Evolutionary conservation across 2,113 vertebrate genomes (phyloP).

Genomic region (Trinectes maculatus): DNA sequence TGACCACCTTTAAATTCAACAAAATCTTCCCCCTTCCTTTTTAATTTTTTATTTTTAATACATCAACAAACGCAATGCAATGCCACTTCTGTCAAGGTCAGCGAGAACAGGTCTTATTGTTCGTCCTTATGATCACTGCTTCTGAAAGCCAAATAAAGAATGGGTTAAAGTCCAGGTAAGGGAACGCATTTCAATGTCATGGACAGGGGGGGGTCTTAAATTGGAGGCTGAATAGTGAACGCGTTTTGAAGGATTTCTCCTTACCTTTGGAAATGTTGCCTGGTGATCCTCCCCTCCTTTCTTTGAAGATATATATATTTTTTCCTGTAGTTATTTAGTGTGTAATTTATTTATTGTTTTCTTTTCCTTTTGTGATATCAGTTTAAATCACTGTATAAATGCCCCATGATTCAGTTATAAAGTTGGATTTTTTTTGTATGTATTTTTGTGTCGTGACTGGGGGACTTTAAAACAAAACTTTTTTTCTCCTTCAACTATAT

Average conservation of each 20-base stretch:
- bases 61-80: conserved; percentile 27
- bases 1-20: conserved; percentile 37
- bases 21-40: not conserved
- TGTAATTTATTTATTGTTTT: conserved; percentile 81
- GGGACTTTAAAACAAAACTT: conserved; percentile 48
- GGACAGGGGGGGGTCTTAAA: conserved; percentile 60
- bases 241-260: conserved; percentile 72
- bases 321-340: conserved; percentile 58
- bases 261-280: conserved; percentile 69
- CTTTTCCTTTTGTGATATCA: conserved; percentile 72
- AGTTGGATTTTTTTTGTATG: conserved; percentile 71
- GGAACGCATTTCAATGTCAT: conserved; percentile 64
- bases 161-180: conserved; percentile 68
- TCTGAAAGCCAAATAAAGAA: conserved; percentile 79
- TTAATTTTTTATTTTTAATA: not conserved
- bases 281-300: conserved; percentile 47
- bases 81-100: conserved; percentile 34
- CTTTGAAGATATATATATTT: conserved; percentile 46
- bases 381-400: conserved; percentile 84
- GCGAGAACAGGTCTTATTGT: conserved; percentile 38
- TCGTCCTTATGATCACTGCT: conserved; percentile 55
- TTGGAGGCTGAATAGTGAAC: conserved; percentile 54
- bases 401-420: conserved; percentile 80
- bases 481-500: conserved; percentile 69
- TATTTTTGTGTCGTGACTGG: conserved; percentile 79